Evolutionary conservation across 2,888 invertebrate genomes (phyloP).

Genomic region (Adineta ricciae): DNA sequence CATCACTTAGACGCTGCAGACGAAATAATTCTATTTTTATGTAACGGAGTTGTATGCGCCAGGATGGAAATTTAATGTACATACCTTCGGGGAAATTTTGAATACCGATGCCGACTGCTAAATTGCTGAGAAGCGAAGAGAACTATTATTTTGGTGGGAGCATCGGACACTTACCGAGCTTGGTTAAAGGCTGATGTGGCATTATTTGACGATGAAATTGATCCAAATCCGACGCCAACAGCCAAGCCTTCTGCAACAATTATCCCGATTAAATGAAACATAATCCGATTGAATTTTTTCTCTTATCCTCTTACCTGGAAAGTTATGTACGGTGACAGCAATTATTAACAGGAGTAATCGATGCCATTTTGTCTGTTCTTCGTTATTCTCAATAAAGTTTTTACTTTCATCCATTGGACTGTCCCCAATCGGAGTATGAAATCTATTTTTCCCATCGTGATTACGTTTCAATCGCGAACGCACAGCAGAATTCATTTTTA

Average conservation of each 20-base stretch:
- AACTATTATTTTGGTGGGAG: too few relatives aligned
- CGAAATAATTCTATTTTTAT: too few relatives aligned
- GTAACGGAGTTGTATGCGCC: too few relatives aligned
- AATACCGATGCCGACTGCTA: slow-evolving; percentile 92
- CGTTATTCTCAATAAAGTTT: background rate
- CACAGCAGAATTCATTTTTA: background rate
- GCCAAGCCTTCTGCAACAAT: slow-evolving; percentile 73
- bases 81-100: slow-evolving; percentile 82
- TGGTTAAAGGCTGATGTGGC: background rate
- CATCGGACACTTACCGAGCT: background rate
- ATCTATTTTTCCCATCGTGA: background rate
- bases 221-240: slow-evolving; percentile 92
- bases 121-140: slow-evolving; percentile 75
- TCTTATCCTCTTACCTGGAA: slow-evolving; percentile 51
- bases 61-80: too few relatives aligned
- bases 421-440: background rate
- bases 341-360: slow-evolving; percentile 82
- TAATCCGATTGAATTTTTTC: too few relatives aligned
- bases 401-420: background rate
- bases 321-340: slow-evolving; percentile 74
- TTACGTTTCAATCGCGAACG: background rate
- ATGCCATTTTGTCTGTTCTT: slow-evolving; percentile 63
- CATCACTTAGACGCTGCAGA: too few relatives aligned
- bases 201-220: slow-evolving; percentile 46
- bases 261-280: too few relatives aligned